These are phyloP conservation scores for Eretmochelys imbricata DNA, from an alignment of 2,113 vertebrate genomes.

Conservation along the genomic window DNA sequence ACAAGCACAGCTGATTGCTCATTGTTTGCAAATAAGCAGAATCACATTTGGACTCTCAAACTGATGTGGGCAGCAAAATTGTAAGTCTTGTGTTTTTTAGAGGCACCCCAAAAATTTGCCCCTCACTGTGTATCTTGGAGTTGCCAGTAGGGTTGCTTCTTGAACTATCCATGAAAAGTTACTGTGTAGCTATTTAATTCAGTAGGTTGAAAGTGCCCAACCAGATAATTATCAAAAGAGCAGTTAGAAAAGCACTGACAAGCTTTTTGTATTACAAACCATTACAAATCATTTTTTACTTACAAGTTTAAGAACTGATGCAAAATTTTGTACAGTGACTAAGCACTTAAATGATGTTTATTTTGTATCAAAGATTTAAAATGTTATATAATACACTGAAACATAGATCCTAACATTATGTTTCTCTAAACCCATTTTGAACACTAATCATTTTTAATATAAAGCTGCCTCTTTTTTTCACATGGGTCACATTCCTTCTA, in stretches of 20 bases:
- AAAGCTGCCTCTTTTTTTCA: background rate
- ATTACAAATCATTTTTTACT: constrained; percentile 34
- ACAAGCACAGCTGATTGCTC: constrained; percentile 23
- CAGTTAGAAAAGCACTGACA: constrained; percentile 62
- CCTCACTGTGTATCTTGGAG: constrained; percentile 68
- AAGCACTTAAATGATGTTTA: constrained; percentile 55
- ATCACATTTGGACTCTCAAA: background rate
- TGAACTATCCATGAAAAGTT: constrained; percentile 57
- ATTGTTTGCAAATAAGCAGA: constrained; percentile 18
- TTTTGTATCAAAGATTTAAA: constrained; percentile 47
- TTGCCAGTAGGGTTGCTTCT: constrained; percentile 48
- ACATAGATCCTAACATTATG: constrained; percentile 44
- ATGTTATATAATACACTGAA: constrained; percentile 65
- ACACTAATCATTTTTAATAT: background rate
- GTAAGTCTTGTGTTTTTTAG: constrained; percentile 22
- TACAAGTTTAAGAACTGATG: constrained; percentile 30
- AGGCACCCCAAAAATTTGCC: constrained; percentile 51
- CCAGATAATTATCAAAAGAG: constrained; percentile 13
- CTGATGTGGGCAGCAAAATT: constrained; percentile 17
- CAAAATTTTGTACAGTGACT: constrained; percentile 28
- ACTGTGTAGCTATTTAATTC: constrained; percentile 62
- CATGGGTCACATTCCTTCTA: background rate
- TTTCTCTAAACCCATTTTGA: background rate
- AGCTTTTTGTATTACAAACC: constrained; percentile 49
- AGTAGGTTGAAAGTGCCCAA: constrained; percentile 29